Evolutionary conservation across 2,797 vertebrate genomes (phyloP), one percentile per base, ranked within the genome.

Genomic region (Adrianichthys oophorus): DNA sequence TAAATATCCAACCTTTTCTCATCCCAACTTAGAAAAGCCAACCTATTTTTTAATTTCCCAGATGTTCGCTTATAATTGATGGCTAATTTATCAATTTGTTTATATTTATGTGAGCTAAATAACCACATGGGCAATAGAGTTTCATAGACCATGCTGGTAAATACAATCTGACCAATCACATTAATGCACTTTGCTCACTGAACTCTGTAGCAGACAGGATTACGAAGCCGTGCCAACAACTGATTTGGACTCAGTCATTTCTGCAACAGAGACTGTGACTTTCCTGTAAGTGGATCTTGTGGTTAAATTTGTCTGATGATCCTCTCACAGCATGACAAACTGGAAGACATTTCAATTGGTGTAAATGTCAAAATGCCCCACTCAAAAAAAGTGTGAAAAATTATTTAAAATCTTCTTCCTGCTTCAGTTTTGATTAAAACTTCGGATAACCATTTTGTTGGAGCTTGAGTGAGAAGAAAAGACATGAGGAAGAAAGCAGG

Each of bases 191-290:
- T 67, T 76, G 72, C 79, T 53, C 82, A 73, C 60, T 32, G 29
- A 32, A 32, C 29, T 32, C 29, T 65, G 62, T 73, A 75, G 78
- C 74, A 59, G 56, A 74, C 59, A 19, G 55, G 67, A 80, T 86
- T 77, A 79, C 70, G 50, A 72, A 59, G 63, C 73, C 61, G 65
- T 82, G 68, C 66, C 71, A 76, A 69, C 77, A 59, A 75, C 59
- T 1, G 16, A 62, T 78, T 81, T 67, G 70, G 59, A 60, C 61
- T 75, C 23, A 41, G 46, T 69, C 32, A 63, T 76, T 68, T 78
- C 48, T 71, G 51, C 62, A 56, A 0, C 1, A 41, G 71, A 55
- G 48, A 55, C 61, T 48, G 51, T 1, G 4, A 53, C 49, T 56
- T 57, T 75, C 55, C 57, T 52, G 60, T 52, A 76, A 74, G 45